phyloP scores from a whole-genome alignment of 1,140 invertebrate genomes.

The Aphelenchoides avenae region DNA sequence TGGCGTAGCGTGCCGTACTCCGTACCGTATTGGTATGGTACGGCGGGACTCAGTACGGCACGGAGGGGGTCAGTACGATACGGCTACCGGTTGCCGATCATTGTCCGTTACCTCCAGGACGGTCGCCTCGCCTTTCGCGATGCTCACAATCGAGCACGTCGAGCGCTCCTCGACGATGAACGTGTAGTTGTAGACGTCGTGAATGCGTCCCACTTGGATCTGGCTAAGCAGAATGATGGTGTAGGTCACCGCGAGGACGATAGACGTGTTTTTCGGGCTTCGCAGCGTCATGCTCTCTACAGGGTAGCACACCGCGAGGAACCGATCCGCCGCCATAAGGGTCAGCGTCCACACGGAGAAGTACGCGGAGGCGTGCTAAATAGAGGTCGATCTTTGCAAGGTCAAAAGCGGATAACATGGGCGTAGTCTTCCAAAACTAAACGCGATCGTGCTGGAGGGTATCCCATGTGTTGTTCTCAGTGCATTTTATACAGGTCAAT shows the following conservation, averaged over 20 bases:
- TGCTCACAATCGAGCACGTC: slow-evolving; percentile 51
- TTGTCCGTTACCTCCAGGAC: slow-evolving; percentile 47
- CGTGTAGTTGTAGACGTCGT: slow-evolving; percentile 68
- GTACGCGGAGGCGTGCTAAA: slow-evolving; percentile 74
- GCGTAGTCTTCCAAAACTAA: too few species aligned
- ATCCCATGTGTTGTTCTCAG: too few species aligned
- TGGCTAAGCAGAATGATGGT: slow-evolving; percentile 47
- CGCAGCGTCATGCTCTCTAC: slow-evolving; percentile 80
- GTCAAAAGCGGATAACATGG: too few species aligned
- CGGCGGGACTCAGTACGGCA: too few species aligned
- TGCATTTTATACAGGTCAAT: too few species aligned
- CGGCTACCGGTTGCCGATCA: too few species aligned
- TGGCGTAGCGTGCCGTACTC: too few species aligned
- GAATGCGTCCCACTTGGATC: slow-evolving; percentile 62
- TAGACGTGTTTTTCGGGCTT: slow-evolving; percentile 75
- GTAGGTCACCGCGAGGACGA: slow-evolving; percentile 38
- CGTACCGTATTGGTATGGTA: too few species aligned
- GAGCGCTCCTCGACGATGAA: slow-evolving; percentile 48
- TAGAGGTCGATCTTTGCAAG: too few species aligned
- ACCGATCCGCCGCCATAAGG: slow-evolving; percentile 88
- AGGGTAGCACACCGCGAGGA: slow-evolving; percentile 87
- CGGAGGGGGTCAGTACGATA: too few species aligned
- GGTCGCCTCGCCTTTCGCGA: slow-evolving; percentile 48
- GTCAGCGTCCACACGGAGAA: slow-evolving; percentile 89
- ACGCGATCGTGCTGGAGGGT: too few species aligned